Evolutionary conservation across 2,797 vertebrate species (phyloP).

Genomic region (Eulemur coronatus): DNA sequence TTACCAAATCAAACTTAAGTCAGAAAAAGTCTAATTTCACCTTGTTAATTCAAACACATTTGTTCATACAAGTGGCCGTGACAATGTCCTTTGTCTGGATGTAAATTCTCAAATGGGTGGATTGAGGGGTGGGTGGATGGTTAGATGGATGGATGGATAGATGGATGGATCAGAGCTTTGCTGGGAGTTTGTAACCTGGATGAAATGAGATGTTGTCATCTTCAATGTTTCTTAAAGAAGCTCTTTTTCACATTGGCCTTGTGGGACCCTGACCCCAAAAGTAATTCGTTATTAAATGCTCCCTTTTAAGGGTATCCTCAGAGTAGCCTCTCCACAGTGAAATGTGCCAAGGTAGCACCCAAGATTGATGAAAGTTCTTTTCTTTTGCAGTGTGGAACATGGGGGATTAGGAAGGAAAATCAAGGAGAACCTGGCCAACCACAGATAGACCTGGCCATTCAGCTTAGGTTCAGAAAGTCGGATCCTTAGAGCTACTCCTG

Average conservation of each 20-base stretch:
- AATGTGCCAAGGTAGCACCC: not conserved
- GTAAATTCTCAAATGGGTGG: not conserved
- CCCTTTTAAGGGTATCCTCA: not conserved
- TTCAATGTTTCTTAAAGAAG: not conserved
- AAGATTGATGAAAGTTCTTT: not conserved
- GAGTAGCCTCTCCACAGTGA: not conserved
- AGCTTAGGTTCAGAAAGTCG: not conserved
- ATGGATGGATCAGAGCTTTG: not conserved
- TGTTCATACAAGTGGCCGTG: not conserved
- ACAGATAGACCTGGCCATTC: not conserved
- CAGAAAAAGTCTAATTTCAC: constrained; percentile 11
- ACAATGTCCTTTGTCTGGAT: not conserved
- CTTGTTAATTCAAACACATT: not conserved
- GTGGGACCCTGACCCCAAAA: not conserved
- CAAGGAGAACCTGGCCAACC: not conserved
- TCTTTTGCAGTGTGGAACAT: not conserved
- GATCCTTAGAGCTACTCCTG: not conserved
- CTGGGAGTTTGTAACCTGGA: not conserved
- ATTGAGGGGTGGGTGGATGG: not conserved
- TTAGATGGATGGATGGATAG: not conserved
- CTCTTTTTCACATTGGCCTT: not conserved
- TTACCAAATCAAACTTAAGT: constrained; percentile 28
- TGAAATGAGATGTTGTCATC: not conserved
- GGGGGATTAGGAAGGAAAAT: not conserved
- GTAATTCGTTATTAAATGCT: not conserved